Evolutionary conservation across 2,797 vertebrate species (phyloP).

Genomic region (Mormyrus hasselquistii): DNA sequence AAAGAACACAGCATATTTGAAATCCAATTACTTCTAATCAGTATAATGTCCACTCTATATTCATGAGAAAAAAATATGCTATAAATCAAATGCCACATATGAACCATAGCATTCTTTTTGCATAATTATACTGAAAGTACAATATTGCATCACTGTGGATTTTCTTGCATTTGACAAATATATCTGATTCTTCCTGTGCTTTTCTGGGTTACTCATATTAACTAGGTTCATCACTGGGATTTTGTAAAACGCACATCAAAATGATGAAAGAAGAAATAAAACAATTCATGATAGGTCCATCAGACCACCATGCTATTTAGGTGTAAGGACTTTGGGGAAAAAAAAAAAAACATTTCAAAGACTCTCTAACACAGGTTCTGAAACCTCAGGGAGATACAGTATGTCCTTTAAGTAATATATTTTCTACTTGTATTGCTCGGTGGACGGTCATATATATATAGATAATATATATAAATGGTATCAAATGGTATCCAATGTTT

Average conservation of each 20-base stretch:
- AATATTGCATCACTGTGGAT: neutral
- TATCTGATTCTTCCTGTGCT: neutral
- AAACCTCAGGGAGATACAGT: neutral
- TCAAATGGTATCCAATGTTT: neutral
- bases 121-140: neutral
- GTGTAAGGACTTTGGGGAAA: neutral
- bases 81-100: constrained; percentile 14
- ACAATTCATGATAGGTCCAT: neutral
- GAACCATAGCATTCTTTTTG: constrained; percentile 12
- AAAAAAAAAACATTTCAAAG: neutral
- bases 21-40: constrained; percentile 23
- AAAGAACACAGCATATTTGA: constrained; percentile 13
- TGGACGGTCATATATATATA: neutral
- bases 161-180: constrained; percentile 8
- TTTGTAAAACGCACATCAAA: neutral
- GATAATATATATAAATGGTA: neutral
- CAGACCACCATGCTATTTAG: neutral
- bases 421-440: neutral
- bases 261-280: neutral
- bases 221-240: neutral
- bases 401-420: neutral
- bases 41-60: constrained; percentile 26
- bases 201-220: neutral
- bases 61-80: constrained; percentile 23
- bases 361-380: neutral